A percentile compares a stretch with the other conserved stretches of the same genome.
Conservation (phyloP, 2,888 invertebrate genomes). For the Deroplatys truncata region DNA sequence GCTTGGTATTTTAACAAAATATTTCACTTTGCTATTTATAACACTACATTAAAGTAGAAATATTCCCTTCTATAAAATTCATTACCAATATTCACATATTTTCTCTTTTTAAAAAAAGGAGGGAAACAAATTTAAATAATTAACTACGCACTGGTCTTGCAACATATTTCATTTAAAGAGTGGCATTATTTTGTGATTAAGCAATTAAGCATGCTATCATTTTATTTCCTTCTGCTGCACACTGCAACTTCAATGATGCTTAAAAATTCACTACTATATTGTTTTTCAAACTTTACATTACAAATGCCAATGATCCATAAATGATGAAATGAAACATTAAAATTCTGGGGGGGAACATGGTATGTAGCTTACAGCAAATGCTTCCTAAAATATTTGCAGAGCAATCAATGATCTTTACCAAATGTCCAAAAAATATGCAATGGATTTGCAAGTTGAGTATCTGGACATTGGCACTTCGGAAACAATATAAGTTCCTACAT, state of each 20-base stretch:
- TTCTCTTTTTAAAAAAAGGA: neutral
- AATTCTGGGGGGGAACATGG: neutral
- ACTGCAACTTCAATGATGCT: neutral
- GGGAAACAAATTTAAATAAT: neutral
- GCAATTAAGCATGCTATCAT: neutral
- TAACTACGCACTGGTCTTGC: neutral
- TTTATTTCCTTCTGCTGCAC: neutral
- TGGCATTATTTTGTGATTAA: neutral
- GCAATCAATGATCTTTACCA: neutral
- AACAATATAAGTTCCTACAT: neutral
- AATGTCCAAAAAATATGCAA: neutral
- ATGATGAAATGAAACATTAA: neutral
- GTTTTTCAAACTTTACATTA: neutral
- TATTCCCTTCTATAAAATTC: constrained; percentile 1
- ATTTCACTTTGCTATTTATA: neutral
- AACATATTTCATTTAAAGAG: neutral
- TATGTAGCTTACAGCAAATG: neutral
- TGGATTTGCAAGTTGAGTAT: neutral
- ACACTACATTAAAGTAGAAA: constrained; percentile 10
- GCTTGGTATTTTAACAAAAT: neutral
- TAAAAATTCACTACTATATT: neutral
- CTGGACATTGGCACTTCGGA: neutral
- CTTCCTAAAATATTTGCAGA: neutral
- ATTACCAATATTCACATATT: neutral
- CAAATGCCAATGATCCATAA: neutral